Conservation (phyloP, 2,888 invertebrate species). For the Nebria brevicollis region DNA sequence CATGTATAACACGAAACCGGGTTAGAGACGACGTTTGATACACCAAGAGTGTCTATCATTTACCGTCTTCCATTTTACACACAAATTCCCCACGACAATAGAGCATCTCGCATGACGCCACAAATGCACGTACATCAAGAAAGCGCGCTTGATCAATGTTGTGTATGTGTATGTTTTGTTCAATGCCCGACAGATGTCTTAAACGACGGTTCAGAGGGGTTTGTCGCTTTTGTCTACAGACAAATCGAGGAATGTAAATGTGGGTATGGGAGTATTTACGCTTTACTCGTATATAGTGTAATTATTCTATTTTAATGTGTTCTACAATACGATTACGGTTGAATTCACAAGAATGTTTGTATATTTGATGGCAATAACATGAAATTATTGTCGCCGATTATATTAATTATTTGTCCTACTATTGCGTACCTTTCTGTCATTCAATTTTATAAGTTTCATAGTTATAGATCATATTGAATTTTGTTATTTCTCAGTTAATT, state of each 20-base stretch:
- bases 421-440: not conserved
- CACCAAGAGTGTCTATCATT: slow-evolving; percentile 31
- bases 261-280: not conserved
- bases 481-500: not conserved
- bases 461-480: not conserved
- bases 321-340: slow-evolving; percentile 24
- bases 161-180: slow-evolving; percentile 25
- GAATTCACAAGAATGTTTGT: slow-evolving; percentile 22
- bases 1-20: slow-evolving; percentile 27
- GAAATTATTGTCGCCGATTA: not conserved
- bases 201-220: not conserved
- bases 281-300: slow-evolving; percentile 24
- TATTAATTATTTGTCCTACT: not conserved
- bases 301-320: slow-evolving; percentile 40
- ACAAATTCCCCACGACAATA: slow-evolving; percentile 31
- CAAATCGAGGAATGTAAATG: not conserved
- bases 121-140: slow-evolving; percentile 10
- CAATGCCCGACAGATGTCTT: slow-evolving; percentile 23
- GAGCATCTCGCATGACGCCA: slow-evolving; percentile 7
- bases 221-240: slow-evolving; percentile 2
- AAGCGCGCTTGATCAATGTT: slow-evolving; percentile 28
- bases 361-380: not conserved
- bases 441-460: not conserved
- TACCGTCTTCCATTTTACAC: slow-evolving; percentile 22
- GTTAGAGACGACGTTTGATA: slow-evolving; percentile 30